Evolutionary conservation across 2,113 vertebrate genomes (phyloP), one percentile per base, ranked within the genome.

Genomic region (Percopsis transmontana): DNA sequence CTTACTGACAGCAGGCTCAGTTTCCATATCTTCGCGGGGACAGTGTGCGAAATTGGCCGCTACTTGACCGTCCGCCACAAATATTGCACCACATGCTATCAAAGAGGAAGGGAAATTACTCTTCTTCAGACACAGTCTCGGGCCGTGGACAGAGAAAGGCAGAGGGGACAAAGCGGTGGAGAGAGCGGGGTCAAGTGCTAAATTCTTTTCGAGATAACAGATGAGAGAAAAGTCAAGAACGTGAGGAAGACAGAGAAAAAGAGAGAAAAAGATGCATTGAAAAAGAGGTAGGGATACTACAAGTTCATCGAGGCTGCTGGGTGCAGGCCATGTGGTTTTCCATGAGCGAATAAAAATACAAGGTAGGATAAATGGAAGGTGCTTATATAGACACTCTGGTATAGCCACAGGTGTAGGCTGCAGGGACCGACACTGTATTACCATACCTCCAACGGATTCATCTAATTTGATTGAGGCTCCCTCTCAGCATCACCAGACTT

Each of bases 31-130:
- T 50, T 23, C 16, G 9, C 19, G 9, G n/a, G 54, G 39, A 61
- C 59, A 58, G 65, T 45, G 19, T 16, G 14, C 39, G 27, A 76
- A 68, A 80, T 64, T 55, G 58, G 79, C 72, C 20, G 12, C 62
- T 20, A 41, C 52, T 39, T n/a, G 63, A 68, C 58, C 61, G 51
- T 60, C 66, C 16, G 41, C 82, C 76, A 68, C 81, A 77, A 80
- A 82, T 67, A 86, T 62, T 57, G 86, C 76, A 81, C 24, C 48
- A 57, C 65, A 63, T 72, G 66, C 76, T 70, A 64, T 74, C 56
- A 62, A 62, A 68, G 42, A 7, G 59, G 62, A 68, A 61, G 58
- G 58, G 72, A 77, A 82, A 84, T 79, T 41, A 78, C 58, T 47
- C 47, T 58, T 41, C 41, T 16, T 13, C 24, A 45, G 58, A 60